Evolutionary conservation across 2,888 invertebrate species (phyloP), one percentile per base, ranked within the genome.

Genomic region (Melanargia galathea): DNA sequence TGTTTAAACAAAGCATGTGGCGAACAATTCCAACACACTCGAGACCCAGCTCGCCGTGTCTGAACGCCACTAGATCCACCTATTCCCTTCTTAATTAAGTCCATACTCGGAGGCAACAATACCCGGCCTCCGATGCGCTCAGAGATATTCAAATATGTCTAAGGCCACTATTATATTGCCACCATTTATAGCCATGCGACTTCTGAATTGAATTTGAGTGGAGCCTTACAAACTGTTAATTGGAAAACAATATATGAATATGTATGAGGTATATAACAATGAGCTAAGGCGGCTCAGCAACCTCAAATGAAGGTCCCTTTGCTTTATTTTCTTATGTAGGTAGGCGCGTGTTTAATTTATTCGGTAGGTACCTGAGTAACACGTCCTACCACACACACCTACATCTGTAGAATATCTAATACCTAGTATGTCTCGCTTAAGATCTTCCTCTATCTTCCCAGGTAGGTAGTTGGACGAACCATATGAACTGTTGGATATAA

Each of bases 121-220:
- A 84, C 86, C 80, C 71, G 77, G 73, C 77, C 78, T 77, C 80
- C 88, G 90, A 90, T 90, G 87, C 83, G 80, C 83, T 76, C 81
- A 80, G 82, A 88, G 90, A 91, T 91, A 91, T 91, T 91, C 90
- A 90, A 91, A 90, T 90, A 90, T 82, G 86, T 90, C 87, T 86
- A 85, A 86, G 83, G 85, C 85, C 75, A 78, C 82, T 84, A 86
- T 86, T 87, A 88, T 86, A 85, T 83, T 82, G 83, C 80, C 72
- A 76, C 73, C 82, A 78, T 84, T 85, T 87, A 87, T 84, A 82
- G 81, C 73, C 69, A 69, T 73, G 73, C 75, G 74, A 72, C 74
- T 73, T 67, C 71, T 69, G 73, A 73, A 75, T 75, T 75, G 71
- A 73, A 73, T 73, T 74, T 73, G 71, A 71, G 69, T 71, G 68